Evolutionary conservation across 2,888 invertebrate genomes (phyloP).

Genomic region (Ectemnius continuus): DNA sequence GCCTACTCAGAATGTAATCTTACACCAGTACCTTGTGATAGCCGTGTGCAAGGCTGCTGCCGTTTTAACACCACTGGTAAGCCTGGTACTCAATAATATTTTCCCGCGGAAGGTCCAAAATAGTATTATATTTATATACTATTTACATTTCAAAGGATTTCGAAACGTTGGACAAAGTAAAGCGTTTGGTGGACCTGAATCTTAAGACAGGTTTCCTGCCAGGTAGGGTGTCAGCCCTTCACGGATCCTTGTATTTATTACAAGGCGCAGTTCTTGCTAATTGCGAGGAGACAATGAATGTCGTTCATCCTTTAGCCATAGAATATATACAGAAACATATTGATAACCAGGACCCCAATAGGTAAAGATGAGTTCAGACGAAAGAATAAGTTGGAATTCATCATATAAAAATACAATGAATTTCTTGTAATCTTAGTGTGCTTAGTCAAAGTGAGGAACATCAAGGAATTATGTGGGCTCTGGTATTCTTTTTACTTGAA

Average conservation of each 20-base stretch:
- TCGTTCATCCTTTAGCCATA: constrained; percentile 79
- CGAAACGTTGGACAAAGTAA: constrained; percentile 81
- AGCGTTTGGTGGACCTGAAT: constrained; percentile 81
- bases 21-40: constrained; percentile 85
- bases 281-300: constrained; percentile 79
- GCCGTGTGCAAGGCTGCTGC: constrained; percentile 85
- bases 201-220: constrained; percentile 83
- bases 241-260: constrained; percentile 84
- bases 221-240: constrained; percentile 82
- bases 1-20: constrained; percentile 87
- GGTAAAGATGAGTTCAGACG: constrained; percentile 66
- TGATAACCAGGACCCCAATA: constrained; percentile 69
- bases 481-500: constrained; percentile 88
- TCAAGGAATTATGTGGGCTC: constrained; percentile 85
- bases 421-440: constrained; percentile 50
- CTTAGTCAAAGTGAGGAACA: constrained; percentile 80
- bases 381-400: neutral
- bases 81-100: constrained; percentile 40
- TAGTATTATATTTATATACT: neutral
- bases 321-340: constrained; percentile 80
- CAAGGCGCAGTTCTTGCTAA: constrained; percentile 80
- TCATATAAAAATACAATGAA: neutral
- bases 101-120: too few relatives aligned
- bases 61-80: constrained; percentile 81
- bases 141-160: constrained; percentile 78